Base-by-base conservation (phyloP, 2,797 vertebrate genomes). In the Dermochelys coriacea region DNA sequence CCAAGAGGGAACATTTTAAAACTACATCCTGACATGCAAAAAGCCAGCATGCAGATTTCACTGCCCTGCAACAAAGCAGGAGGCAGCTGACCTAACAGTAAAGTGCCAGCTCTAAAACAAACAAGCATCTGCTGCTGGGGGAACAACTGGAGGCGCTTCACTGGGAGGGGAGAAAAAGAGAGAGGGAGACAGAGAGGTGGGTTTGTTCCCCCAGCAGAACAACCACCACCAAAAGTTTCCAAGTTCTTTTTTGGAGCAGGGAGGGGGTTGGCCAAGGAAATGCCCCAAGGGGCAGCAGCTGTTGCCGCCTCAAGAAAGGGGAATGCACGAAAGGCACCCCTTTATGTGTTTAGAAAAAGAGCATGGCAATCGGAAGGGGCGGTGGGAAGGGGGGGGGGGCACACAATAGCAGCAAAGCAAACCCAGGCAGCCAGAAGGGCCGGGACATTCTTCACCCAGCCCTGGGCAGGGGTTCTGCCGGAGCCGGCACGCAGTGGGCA, bases 31-130 rank as follows among this genome's bases (percentile, higher is more conserved):
- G 2, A 0, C 0, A 0, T 3, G n/a, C n/a, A 93, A 12, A 64
- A 54, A 47, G 92, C 90, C 37, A 95, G 91, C 75, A 47, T 3
- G 55, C 25, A 86, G 85, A 89, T 83, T 91, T 79, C 71, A 83
- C 88, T 86, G 91, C 86, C 83, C 83, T 68, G 34, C 64, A 47
- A 16, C 41, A 15, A 47, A 29, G 12, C 41, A 27, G 41, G 12
- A 84, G 93, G 83, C 93, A 89, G 93, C 86, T 89, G 93, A 94
- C 86, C 86, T 45, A 45, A 86, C 82, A 91, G 83, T 89, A 91
- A 86, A 68, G 82, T 10, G 54, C 83, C 89, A 74, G 78, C 93
- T 74, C 86, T 85, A 85, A 82, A 87, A 86, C 89, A 94, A 91
- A 91, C 89, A 89, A 6, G 71, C 64, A 37, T 75, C 18, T 57